A percentile compares a stretch with the other conserved stretches of the same genome.
Conservation (phyloP, 64 coral and sea anemone species). For the Porites lutea region DNA sequence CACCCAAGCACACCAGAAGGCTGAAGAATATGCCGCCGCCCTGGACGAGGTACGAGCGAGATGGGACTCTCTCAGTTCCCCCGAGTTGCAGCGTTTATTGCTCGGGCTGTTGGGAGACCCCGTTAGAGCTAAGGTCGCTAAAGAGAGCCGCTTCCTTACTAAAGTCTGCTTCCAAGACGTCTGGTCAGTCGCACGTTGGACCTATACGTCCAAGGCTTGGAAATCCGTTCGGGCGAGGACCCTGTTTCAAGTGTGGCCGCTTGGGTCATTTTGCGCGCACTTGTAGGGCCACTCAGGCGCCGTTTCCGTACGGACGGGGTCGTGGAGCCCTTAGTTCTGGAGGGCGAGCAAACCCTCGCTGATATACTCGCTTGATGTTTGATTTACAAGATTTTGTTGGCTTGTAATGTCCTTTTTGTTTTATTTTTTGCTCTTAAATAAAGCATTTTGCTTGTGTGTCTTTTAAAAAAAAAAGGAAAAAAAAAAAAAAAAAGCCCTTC, state of each 20-base stretch:
- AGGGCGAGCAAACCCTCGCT: background rate
- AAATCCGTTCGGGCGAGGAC: background rate
- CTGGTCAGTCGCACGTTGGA: no score
- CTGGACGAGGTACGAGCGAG: no score
- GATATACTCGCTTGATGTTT: background rate
- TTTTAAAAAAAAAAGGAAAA: no score
- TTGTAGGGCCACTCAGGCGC: no score
- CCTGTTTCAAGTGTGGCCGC: no score
- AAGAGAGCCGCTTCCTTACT: slow-evolving; percentile 18
- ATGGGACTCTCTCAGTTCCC: background rate
- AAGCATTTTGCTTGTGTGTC: background rate
- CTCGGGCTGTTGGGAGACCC: slow-evolving; percentile 46
- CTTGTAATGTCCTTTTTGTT: background rate
- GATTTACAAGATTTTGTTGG: no score
- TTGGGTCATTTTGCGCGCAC: no score
- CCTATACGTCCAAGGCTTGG: background rate
- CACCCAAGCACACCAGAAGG: no score
- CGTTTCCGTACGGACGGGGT: background rate
- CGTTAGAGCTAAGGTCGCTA: slow-evolving; percentile 45
- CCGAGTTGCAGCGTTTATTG: no score
- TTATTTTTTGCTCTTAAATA: background rate
- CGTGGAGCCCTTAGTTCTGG: no score
- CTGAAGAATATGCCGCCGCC: no score
- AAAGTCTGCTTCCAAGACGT: no score
- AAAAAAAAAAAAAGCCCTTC: background rate